Conservation (phyloP, 1,140 invertebrate species). For the Ceratina australensis region DNA sequence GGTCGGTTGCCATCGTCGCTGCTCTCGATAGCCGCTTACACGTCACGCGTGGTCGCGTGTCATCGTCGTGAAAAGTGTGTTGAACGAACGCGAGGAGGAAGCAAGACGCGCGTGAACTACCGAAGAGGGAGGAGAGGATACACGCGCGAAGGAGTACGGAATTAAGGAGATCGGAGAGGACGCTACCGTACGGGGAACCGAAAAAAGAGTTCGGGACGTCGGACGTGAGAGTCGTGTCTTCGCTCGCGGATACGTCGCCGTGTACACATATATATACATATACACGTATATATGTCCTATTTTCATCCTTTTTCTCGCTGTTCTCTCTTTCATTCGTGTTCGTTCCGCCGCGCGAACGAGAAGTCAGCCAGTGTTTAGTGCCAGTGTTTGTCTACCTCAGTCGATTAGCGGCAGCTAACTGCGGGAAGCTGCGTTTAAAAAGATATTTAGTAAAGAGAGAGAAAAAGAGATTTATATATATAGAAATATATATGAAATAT, state of each 20-base stretch:
- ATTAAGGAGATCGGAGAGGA: slow-evolving; percentile 50
- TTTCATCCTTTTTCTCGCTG: slow-evolving; percentile 58
- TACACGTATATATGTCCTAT: slow-evolving; percentile 27
- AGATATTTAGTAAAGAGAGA: slow-evolving; percentile 39
- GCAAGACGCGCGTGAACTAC: neutral
- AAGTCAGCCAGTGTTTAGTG: slow-evolving; percentile 66
- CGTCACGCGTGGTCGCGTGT: slow-evolving; percentile 14
- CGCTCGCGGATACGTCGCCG: slow-evolving; percentile 17
- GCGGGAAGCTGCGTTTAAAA: slow-evolving; percentile 49
- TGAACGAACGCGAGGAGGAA: slow-evolving; percentile 8
- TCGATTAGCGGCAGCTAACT: slow-evolving; percentile 62
- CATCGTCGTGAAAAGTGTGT: neutral
- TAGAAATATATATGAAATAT: slow-evolving; percentile 58
- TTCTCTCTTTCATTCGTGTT: slow-evolving; percentile 46
- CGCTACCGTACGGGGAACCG: slow-evolving; percentile 56
- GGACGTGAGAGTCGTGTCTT: slow-evolving; percentile 43
- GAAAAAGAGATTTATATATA: slow-evolving; percentile 57
- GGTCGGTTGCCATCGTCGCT: neutral
- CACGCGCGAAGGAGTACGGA: slow-evolving; percentile 43
- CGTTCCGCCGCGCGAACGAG: slow-evolving; percentile 37
- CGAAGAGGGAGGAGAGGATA: slow-evolving; percentile 38
- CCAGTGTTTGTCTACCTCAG: slow-evolving; percentile 73
- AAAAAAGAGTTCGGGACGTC: slow-evolving; percentile 46
- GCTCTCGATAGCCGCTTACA: neutral
- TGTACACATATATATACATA: neutral